Percentiles rank a stretch among this genome's conserved stretches.
phyloP scores from a whole-genome alignment of 1,140 invertebrate genomes.

The Colletes latitarsis region DNA sequence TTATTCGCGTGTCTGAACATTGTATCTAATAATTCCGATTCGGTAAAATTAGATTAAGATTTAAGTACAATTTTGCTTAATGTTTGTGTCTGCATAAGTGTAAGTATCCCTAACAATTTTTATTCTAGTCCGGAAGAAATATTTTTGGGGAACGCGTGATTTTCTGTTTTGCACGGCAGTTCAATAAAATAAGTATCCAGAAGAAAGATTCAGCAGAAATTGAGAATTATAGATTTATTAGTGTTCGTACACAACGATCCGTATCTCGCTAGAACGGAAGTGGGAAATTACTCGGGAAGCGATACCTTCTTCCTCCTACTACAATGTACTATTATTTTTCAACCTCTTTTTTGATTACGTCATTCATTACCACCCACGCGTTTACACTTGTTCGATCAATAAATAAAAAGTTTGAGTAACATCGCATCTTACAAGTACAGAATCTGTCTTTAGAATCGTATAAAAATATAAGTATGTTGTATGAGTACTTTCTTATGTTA shows the following conservation, averaged over 20 bases:
- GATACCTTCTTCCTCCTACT: conserved; percentile 27
- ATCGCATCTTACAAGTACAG: neutral
- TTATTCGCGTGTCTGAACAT: no score
- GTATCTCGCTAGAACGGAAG: conserved; percentile 46
- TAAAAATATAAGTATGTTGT: neutral
- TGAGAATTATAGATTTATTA: neutral
- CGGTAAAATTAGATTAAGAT: no score
- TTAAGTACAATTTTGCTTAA: no score
- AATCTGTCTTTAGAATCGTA: neutral
- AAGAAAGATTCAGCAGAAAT: no score
- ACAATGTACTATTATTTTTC: neutral
- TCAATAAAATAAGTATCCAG: neutral
- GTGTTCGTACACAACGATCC: conserved; percentile 3
- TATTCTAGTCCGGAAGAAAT: no score
- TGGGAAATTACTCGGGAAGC: conserved; percentile 37
- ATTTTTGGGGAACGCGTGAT: no score
- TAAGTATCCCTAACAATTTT: no score
- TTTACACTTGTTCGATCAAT: neutral
- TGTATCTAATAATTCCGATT: no score
- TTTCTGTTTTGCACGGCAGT: no score
- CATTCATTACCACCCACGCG: conserved; percentile 55
- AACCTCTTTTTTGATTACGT: neutral
- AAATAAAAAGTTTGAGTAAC: neutral
- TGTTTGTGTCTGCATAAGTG: no score
- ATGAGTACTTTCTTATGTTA: neutral